Evolutionary conservation across 2,888 invertebrate genomes (phyloP).

Genomic region (Phrixothrix hirtus): DNA sequence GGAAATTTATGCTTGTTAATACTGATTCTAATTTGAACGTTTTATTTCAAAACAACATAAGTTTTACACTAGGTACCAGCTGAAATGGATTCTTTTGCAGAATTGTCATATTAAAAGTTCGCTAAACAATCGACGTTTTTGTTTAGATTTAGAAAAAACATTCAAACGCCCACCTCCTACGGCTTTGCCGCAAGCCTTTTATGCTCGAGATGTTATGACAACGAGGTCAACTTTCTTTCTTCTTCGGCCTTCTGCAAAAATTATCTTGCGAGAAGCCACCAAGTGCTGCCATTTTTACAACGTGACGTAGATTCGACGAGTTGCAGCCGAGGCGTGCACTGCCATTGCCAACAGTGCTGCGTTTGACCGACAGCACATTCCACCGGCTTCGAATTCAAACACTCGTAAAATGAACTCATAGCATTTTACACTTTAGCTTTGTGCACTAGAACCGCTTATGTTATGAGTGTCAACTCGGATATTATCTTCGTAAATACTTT

Average conservation of each 20-base stretch:
- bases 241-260: constrained; percentile 60
- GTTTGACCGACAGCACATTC: constrained; percentile 51
- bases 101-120: background rate
- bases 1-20: too few species aligned
- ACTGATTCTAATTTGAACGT: too few species aligned
- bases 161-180: constrained; percentile 50
- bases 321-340: constrained; percentile 52
- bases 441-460: constrained; percentile 30
- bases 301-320: constrained; percentile 52
- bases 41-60: too few species aligned
- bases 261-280: constrained; percentile 57
- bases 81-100: background rate
- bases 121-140: constrained; percentile 8
- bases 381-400: constrained; percentile 54
- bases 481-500: too few species aligned
- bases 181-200: constrained; percentile 53
- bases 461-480: too few species aligned
- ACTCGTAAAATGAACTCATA: constrained; percentile 47
- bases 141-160: constrained; percentile 20
- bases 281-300: constrained; percentile 60
- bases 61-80: too few species aligned
- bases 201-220: constrained; percentile 52
- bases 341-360: constrained; percentile 42
- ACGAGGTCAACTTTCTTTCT: constrained; percentile 62
- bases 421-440: constrained; percentile 40